phyloP scores from a whole-genome alignment of 2,888 invertebrate species.

The Netelia fuscicornis region DNA sequence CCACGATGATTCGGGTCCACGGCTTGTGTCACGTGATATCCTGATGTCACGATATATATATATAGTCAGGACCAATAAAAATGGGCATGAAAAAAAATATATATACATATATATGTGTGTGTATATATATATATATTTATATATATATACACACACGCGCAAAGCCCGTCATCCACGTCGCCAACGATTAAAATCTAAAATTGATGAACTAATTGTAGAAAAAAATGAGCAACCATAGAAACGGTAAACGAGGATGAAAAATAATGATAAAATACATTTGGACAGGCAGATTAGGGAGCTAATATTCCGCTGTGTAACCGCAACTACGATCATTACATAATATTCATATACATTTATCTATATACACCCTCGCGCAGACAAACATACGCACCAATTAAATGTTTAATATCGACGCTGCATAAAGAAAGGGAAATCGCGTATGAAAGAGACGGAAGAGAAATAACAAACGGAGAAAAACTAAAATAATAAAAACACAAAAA shows the following conservation, averaged over 20 bases:
- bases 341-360: conserved; percentile 29
- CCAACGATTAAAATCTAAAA: conserved; percentile 41
- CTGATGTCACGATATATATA: not conserved
- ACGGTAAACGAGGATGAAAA: conserved; percentile 14
- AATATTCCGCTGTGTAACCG: conserved; percentile 40
- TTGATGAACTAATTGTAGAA: conserved; percentile 54
- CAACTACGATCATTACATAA: conserved; percentile 48
- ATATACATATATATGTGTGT: not conserved
- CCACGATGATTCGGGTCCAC: not conserved
- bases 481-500: not conserved
- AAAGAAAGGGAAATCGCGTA: conserved; percentile 23
- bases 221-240: conserved; percentile 35
- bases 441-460: conserved; percentile 28
- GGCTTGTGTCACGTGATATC: not conserved
- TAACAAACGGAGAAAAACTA: conserved; percentile 1
- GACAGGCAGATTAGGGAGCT: not conserved
- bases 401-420: conserved; percentile 49
- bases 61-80: conserved; percentile 13
- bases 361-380: conserved; percentile 51
- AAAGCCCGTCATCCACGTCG: conserved; percentile 46
- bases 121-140: not conserved
- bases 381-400: conserved; percentile 64
- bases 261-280: conserved; percentile 14
- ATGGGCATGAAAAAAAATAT: conserved; percentile 2
- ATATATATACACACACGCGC: not conserved